These are phyloP conservation scores for Hyles vespertilio DNA, from an alignment of 1,140 invertebrate species.

Conservation along the genomic window DNA sequence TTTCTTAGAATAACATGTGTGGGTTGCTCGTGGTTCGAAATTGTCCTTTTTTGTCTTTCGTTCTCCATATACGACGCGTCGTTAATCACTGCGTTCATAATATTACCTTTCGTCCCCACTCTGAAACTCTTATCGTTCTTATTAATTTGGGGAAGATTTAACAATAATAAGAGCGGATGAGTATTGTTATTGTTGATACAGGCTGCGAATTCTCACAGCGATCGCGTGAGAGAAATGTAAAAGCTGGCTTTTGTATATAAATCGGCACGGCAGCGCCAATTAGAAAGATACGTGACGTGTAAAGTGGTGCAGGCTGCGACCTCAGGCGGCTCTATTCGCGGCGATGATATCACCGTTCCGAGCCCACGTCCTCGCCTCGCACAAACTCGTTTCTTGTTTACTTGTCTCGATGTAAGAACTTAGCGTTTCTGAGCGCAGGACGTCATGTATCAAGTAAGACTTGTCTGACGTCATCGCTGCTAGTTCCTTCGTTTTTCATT, in stretches of 20 bases:
- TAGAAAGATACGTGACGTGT: slow-evolving; percentile 62
- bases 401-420: slow-evolving; percentile 53
- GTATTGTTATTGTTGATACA: too few relatives aligned
- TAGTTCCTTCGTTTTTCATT: slow-evolving; percentile 3
- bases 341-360: slow-evolving; percentile 62
- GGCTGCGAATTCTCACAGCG: slow-evolving; percentile 6
- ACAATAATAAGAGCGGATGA: too few relatives aligned
- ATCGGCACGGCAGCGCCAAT: slow-evolving; percentile 39
- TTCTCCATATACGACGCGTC: too few relatives aligned
- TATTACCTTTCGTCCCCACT: too few relatives aligned
- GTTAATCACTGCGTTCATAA: too few relatives aligned
- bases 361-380: slow-evolving; percentile 67
- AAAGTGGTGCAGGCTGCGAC: slow-evolving; percentile 57
- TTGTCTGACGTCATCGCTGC: slow-evolving; percentile 48
- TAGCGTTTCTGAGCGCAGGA: slow-evolving; percentile 47
- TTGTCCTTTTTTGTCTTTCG: too few relatives aligned
- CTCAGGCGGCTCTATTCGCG: slow-evolving; percentile 54
- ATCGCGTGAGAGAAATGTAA: slow-evolving; percentile 37
- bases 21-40: too few relatives aligned
- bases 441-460: slow-evolving; percentile 34
- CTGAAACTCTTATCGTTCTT: too few relatives aligned
- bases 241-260: slow-evolving; percentile 44
- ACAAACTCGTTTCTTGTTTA: slow-evolving; percentile 71
- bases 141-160: too few relatives aligned
- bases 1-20: too few relatives aligned